Conservation (phyloP, 2,888 invertebrate species). For the Callinectes sapidus region DNA sequence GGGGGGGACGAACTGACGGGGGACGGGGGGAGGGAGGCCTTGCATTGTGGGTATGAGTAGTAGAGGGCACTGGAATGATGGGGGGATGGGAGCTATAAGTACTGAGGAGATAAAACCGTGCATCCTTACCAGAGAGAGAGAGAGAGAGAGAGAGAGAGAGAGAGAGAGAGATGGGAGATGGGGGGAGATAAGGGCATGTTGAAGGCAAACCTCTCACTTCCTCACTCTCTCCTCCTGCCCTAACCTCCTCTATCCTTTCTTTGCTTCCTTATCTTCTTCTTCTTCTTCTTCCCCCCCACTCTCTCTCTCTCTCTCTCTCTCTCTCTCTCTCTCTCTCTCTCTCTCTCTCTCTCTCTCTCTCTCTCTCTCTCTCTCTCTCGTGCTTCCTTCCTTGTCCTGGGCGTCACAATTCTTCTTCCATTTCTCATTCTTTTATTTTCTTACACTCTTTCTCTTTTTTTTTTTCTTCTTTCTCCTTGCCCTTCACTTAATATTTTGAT, state of each 20-base stretch:
- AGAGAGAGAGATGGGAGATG: not conserved
- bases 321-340: not conserved
- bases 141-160: constrained; percentile 8
- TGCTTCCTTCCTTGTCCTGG: not conserved
- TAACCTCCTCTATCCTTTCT: not conserved
- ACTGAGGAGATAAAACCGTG: not conserved
- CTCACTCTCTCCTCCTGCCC: not conserved
- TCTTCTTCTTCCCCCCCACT: not conserved
- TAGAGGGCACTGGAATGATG: not conserved
- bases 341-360: no score
- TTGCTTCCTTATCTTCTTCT: not conserved
- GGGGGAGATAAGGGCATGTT: not conserved
- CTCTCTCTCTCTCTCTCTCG: no score
- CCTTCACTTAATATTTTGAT: not conserved
- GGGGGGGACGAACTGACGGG: no score
- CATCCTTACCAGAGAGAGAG: constrained; percentile 24
- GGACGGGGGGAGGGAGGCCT: not conserved
- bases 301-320: not conserved
- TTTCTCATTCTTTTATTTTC: no score
- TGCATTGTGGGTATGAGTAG: not conserved
- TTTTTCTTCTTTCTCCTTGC: not conserved
- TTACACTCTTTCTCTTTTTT: not conserved
- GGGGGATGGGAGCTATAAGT: not conserved
- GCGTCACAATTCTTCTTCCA: no score
- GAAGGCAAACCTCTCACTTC: constrained; percentile 16